Percentiles rank a stretch among this genome's conserved stretches.
Conservation (phyloP, 2,797 vertebrate species). For the Pachyuromys duprasi region DNA sequence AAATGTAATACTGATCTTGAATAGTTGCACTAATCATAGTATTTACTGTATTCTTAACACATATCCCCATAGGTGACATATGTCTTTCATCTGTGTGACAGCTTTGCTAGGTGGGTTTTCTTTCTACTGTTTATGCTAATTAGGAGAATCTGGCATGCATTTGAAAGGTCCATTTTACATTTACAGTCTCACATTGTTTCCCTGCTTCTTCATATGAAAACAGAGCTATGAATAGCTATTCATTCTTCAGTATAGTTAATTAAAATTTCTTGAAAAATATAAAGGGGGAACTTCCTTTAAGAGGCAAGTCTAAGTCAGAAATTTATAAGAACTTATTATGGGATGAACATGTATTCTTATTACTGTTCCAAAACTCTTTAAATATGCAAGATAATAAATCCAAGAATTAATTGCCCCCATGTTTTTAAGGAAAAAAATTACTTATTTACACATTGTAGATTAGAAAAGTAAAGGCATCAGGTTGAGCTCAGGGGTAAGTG, state of each 20-base stretch:
- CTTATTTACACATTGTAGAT: not conserved
- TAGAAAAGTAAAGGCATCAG: not conserved
- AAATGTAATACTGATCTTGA: not conserved
- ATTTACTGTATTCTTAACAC: not conserved
- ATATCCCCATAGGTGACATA: not conserved
- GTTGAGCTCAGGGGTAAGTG: not conserved
- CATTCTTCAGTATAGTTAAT: not conserved
- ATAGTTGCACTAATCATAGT: not conserved
- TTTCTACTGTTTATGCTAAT: not conserved
- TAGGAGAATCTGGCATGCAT: not conserved
- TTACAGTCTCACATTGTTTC: not conserved
- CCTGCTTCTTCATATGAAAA: constrained; percentile 2
- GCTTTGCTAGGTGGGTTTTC: not conserved
- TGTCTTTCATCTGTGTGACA: not conserved
- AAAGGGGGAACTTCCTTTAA: not conserved
- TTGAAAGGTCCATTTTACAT: not conserved
- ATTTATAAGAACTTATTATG: not conserved
- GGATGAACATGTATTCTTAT: constrained; percentile 11
- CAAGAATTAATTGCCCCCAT: not conserved
- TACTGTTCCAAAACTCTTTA: constrained; percentile 39
- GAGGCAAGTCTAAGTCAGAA: not conserved
- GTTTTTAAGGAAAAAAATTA: constrained; percentile 28
- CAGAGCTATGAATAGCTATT: not conserved
- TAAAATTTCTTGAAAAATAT: constrained; percentile 26
- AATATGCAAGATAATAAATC: not conserved